These are phyloP conservation scores for Megaustenia siamemsis DNA, from an alignment of 2,888 invertebrate genomes.

Conservation along the genomic window DNA sequence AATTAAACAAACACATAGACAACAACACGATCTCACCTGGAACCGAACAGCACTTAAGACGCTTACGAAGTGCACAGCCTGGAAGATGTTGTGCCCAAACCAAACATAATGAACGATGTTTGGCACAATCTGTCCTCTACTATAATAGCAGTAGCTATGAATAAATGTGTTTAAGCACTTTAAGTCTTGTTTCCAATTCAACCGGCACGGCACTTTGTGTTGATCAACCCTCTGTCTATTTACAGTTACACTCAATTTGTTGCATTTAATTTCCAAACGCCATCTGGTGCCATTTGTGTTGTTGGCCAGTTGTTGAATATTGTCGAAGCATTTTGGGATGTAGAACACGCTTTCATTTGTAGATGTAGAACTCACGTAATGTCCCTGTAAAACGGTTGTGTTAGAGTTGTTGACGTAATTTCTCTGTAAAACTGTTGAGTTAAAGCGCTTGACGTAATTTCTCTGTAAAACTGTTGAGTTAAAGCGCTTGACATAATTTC, in stretches of 20 bases:
- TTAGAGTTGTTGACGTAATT: neutral
- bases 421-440: neutral
- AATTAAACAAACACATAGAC: too few species aligned
- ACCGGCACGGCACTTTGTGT: neutral
- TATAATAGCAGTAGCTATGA: neutral
- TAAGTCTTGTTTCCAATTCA: neutral
- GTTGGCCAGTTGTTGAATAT: neutral
- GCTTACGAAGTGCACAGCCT: neutral
- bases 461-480: too few species aligned
- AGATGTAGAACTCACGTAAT: neutral
- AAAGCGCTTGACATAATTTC: too few species aligned
- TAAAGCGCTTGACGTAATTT: too few species aligned
- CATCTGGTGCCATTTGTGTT: neutral
- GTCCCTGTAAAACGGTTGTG: neutral
- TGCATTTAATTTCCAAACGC: neutral
- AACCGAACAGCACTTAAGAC: constrained; percentile 2
- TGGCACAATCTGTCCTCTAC: neutral
- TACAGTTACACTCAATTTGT: neutral
- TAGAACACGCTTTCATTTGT: neutral
- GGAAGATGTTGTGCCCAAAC: neutral
- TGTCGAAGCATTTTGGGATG: neutral
- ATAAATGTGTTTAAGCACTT: constrained; percentile 5
- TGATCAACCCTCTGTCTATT: neutral
- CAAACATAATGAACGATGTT: constrained; percentile 17
- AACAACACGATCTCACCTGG: neutral